Percentiles rank a stretch among this genome's conserved stretches.
Evolutionary conservation across 2,113 vertebrate genomes (phyloP).

Genomic region (Sorex araneus): DNA sequence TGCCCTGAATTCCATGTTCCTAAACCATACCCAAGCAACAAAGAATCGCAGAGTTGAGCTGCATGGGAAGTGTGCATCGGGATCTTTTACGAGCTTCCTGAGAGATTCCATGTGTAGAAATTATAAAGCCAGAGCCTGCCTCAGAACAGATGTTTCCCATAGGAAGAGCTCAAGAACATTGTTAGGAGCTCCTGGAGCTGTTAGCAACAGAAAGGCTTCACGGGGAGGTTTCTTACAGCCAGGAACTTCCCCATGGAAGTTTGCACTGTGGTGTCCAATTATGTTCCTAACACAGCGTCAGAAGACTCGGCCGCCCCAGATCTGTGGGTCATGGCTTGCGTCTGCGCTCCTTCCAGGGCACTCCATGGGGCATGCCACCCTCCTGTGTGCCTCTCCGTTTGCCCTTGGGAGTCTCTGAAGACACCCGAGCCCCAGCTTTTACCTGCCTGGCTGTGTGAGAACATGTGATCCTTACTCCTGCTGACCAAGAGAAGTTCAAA

Average conservation of each 20-base stretch:
- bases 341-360: not conserved
- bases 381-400: not conserved
- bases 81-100: not conserved
- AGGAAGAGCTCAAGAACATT: not conserved
- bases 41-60: not conserved
- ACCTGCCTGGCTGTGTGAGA: not conserved
- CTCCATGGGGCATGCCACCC: not conserved
- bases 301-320: not conserved
- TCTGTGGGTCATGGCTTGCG: not conserved
- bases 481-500: not conserved
- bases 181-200: not conserved
- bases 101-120: not conserved
- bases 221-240: not conserved
- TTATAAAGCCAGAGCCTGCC: not conserved
- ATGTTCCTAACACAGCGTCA: not conserved
- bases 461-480: not conserved
- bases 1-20: too few species aligned
- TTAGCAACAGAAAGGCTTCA: not conserved
- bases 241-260: not conserved
- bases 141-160: not conserved
- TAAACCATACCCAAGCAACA: too few species aligned
- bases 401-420: not conserved
- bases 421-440: not conserved
- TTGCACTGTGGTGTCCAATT: not conserved
- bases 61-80: not conserved